Evolutionary conservation across 2,797 vertebrate genomes (phyloP), one percentile per base, ranked within the genome.

Genomic region (Poecilia wingei): DNA sequence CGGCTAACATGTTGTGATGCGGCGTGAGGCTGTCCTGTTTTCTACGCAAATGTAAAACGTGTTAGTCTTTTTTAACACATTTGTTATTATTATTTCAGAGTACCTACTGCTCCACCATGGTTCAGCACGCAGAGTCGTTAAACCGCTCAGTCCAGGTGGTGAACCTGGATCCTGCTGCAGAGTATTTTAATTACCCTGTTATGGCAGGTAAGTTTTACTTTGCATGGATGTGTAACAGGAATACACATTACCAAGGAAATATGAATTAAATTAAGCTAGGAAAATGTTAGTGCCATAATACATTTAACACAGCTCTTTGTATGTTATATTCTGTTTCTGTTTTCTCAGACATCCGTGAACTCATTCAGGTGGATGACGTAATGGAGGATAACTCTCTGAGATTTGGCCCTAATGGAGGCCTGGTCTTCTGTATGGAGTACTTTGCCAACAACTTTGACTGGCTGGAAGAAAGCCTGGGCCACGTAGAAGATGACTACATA

Each of bases 341-440:
- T 12, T 70, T 66, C 2, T 55, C 84, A 96, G 98, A 99, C 84
- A 98, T 99, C 85, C 96, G 98, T 0, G 98, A 99, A 90, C 93
- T 99, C 68, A 99, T 99, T 9, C 96, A 97, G 86, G 97, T 99
- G 75, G 97, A 99, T 0, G 98, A 99, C 0, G 98, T 99, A 45
- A 99, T 99, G 98, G 98, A 99, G 83, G 98, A 99, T 0, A 92
- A 92, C 1, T 96, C 97, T 20, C 84, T 99, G 51, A 86, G 95
- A 76, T 99, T 99, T 0, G 98, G 98, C 2, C 98, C 98, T 13
- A 99, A 99, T 0, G 98, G 98, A 43, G 98, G 98, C 20, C 86
- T 99, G 79, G 97, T 99, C 22, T 99, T 98, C 87, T 99, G 98
- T 92, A 99, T 99, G 98, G 98, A 99, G 77, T 99, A 99, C 88